These are phyloP conservation scores for Thaumetopoea pityocampa DNA, from an alignment of 1,140 invertebrate genomes.

Conservation along the genomic window DNA sequence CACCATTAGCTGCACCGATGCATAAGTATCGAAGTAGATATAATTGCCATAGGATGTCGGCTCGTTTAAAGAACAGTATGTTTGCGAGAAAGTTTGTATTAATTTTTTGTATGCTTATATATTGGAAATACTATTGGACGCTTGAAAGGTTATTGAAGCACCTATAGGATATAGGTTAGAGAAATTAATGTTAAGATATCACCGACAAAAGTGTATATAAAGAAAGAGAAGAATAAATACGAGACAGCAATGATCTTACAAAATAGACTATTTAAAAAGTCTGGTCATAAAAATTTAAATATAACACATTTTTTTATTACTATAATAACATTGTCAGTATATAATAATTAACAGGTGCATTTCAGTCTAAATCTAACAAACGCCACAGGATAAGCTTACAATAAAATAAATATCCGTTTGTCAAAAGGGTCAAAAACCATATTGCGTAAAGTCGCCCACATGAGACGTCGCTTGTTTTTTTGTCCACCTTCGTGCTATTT, in stretches of 20 bases:
- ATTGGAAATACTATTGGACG: not conserved
- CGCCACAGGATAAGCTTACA: constrained; percentile 53
- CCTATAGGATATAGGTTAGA: too few species aligned
- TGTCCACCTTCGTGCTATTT: constrained; percentile 63
- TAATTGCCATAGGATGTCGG: constrained; percentile 44
- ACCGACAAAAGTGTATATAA: too few species aligned
- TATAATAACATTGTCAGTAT: too few species aligned
- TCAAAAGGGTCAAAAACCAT: constrained; percentile 69
- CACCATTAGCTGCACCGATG: constrained; percentile 40
- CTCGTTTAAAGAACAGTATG: constrained; percentile 23
- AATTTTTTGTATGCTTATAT: constrained; percentile 8
- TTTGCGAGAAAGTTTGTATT: constrained; percentile 12
- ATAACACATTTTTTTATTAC: too few species aligned
- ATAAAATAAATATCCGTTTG: constrained; percentile 71
- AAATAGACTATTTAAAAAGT: too few species aligned
- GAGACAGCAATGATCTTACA: too few species aligned
- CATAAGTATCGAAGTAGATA: constrained; percentile 38
- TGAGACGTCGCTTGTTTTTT: constrained; percentile 57
- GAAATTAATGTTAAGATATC: too few species aligned
- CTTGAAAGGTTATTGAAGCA: too few species aligned
- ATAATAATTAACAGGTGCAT: too few species aligned
- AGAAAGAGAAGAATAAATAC: too few species aligned
- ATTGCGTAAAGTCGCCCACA: constrained; percentile 66
- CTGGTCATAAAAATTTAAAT: too few species aligned
- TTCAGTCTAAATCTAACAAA: too few species aligned